These are phyloP conservation scores for Nudaria mundana DNA, from an alignment of 2,888 invertebrate genomes.

Conservation along the genomic window DNA sequence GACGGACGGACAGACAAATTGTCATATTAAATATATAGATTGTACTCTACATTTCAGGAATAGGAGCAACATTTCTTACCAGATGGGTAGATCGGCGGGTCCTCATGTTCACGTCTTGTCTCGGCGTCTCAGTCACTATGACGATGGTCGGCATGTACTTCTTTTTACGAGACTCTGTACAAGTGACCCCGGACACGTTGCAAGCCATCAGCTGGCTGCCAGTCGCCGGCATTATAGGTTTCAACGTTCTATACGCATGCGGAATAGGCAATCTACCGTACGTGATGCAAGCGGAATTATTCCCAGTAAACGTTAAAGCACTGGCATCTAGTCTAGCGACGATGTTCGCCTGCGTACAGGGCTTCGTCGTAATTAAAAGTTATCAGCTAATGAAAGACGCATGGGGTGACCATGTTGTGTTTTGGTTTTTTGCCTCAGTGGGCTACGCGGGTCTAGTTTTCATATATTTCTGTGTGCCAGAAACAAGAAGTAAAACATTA, in stretches of 20 bases:
- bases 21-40: too few species aligned
- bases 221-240: constrained; percentile 77
- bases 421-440: constrained; percentile 79
- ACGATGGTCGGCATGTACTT: constrained; percentile 77
- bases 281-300: constrained; percentile 83
- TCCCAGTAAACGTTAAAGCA: constrained; percentile 83
- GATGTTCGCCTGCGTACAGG: constrained; percentile 77
- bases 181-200: constrained; percentile 52
- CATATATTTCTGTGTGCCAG: constrained; percentile 80
- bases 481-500: constrained; percentile 83
- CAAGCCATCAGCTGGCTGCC: constrained; percentile 73
- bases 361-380: constrained; percentile 81
- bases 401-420: constrained; percentile 81
- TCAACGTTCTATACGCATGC: constrained; percentile 80
- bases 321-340: constrained; percentile 81
- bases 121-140: constrained; percentile 77
- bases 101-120: constrained; percentile 76
- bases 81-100: constrained; percentile 79
- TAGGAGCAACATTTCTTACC: constrained; percentile 73
- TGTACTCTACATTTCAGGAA: constrained; percentile 55
- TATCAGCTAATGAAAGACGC: constrained; percentile 79
- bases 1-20: too few species aligned
- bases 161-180: constrained; percentile 68
- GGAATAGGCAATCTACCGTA: constrained; percentile 83
- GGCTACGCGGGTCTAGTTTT: constrained; percentile 81